A percentile compares a stretch with the other conserved stretches of the same genome.
Evolutionary conservation across 1,140 invertebrate genomes (phyloP).

Genomic region (Brachionus plicatilis): DNA sequence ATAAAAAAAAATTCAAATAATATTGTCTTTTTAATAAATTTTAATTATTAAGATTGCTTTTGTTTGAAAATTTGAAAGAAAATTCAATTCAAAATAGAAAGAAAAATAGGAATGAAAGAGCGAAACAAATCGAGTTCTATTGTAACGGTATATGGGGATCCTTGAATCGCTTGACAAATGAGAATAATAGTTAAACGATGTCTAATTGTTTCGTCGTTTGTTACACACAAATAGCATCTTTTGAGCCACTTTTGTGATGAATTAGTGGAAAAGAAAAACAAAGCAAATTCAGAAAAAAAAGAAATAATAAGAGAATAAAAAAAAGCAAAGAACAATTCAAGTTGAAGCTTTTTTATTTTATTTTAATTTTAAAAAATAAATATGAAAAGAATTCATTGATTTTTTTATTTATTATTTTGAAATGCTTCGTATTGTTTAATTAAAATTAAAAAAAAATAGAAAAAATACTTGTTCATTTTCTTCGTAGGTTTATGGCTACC

Average conservation of each 20-base stretch:
- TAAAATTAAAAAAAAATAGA: not conserved
- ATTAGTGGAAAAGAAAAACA: not conserved
- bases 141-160: slow-evolving; percentile 1
- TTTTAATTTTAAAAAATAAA: not conserved
- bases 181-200: not conserved
- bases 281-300: not conserved
- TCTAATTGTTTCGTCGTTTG: not conserved
- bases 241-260: not conserved
- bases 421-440: not conserved
- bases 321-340: slow-evolving; percentile 15
- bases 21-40: slow-evolving; percentile 33
- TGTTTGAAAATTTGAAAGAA: slow-evolving; percentile 7
- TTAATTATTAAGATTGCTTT: slow-evolving; percentile 35
- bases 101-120: not conserved
- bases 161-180: not conserved
- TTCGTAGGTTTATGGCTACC: not conserved
- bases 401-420: slow-evolving; percentile 35
- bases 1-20: slow-evolving; percentile 17
- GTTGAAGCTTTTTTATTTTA: slow-evolving; percentile 24
- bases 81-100: not conserved
- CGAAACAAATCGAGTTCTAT: not conserved
- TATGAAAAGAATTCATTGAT: slow-evolving; percentile 27
- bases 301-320: not conserved
- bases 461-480: not conserved
- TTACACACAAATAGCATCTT: not conserved